phyloP scores from a whole-genome alignment of 2,113 vertebrate genomes.

The Erinaceus europaeus region DNA sequence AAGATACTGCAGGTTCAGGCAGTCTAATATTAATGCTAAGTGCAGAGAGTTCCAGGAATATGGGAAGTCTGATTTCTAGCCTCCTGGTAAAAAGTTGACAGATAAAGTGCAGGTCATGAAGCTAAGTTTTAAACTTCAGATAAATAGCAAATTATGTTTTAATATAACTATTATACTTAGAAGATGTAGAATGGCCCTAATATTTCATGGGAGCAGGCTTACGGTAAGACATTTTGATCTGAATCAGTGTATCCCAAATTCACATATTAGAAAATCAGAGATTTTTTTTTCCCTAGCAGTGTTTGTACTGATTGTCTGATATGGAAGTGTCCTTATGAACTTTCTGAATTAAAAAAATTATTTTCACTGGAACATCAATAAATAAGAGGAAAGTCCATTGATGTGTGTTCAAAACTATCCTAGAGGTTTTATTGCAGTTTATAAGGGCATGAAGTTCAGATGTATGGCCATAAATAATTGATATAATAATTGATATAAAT shows the following conservation, averaged over 20 bases:
- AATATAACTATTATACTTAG: background rate
- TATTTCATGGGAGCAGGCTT: background rate
- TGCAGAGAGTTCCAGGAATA: background rate
- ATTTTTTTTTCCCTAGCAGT: background rate
- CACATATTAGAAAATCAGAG: background rate
- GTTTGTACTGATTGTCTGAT: background rate
- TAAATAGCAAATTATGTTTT: background rate
- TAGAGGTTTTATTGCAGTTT: background rate
- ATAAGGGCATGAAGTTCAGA: background rate
- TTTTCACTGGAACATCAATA: background rate
- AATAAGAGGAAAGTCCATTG: background rate
- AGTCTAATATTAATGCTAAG: background rate
- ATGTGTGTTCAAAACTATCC: background rate
- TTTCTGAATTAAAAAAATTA: background rate
- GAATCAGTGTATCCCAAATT: background rate
- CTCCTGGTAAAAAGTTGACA: background rate
- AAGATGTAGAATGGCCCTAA: background rate
- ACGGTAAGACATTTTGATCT: background rate
- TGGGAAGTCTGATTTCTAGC: background rate
- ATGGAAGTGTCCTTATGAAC: background rate
- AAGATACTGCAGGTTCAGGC: background rate
- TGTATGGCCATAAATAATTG: background rate
- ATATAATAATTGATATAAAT: too few relatives aligned
- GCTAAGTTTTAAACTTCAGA: constrained; percentile 24
- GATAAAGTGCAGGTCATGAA: background rate